Base-by-base conservation (phyloP, 2,888 invertebrate genomes). In the Andrena bucephala region DNA sequence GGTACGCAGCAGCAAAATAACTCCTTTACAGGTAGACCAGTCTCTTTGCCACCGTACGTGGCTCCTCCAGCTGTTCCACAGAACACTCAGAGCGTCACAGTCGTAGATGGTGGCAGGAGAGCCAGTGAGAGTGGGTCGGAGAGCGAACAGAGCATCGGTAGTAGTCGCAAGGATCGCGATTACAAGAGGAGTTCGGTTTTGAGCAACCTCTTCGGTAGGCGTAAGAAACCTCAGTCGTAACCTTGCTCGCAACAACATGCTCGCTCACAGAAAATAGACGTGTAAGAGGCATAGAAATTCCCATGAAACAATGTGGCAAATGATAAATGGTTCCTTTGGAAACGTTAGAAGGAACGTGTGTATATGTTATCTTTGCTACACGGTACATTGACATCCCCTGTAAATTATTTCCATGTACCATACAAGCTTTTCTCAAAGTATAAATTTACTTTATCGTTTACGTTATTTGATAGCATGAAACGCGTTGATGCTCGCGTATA, bases 1-100 rank as follows among this genome's bases (percentile, higher is more conserved):
- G 83, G 86, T 69, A 74, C 87, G 77, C 92, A 88, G 29, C 90
- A 90, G 65, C 86, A 92, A 52, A 94, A 92, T 78, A 92, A 92
- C 36, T 92, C 92, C 31, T 91, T 91, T 50, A 90, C 90, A 8
- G 88, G 92, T n/a, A 91, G 94, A 86, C 93, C 94, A 59, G 91
- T 94, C 16, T 94, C 95, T 52, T 87, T 94, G 74, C 94, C 94
- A 29, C 94, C 94, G n/a, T 94, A 94, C 74, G 93, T 94, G n/a
- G 92, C 94, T 67, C 94, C 94, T 6, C 91, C 94, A n/a, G 93
- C 94, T 27, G 90, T 91, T 2, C 87, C 92, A 4, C 93, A 92
- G 69, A 90, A 88, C 29, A 82, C 90, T 57, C 90, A 90, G 76
- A 91, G 86, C 67, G 86, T 92, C 4, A 87, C 92, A 0, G 92